Evolutionary conservation across 2,888 invertebrate species (phyloP).

Genomic region (Ormyrus nitidulus): DNA sequence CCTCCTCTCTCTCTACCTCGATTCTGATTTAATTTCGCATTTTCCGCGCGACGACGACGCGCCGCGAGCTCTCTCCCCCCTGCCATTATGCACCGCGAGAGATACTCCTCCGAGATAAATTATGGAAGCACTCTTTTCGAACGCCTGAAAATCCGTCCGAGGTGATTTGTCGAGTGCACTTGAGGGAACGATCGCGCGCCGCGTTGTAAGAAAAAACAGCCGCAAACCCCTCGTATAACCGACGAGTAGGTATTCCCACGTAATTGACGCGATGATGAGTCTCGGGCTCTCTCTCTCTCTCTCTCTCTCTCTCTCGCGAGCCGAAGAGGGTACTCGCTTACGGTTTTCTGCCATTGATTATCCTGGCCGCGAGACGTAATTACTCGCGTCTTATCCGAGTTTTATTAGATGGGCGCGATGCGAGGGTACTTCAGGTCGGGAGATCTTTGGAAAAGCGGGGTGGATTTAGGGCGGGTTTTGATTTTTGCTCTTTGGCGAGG

Average conservation of each 20-base stretch:
- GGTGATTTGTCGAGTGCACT: conserved; percentile 2
- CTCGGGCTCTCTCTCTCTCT: not conserved
- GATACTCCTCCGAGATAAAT: not conserved
- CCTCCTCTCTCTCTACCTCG: not conserved
- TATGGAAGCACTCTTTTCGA: not conserved
- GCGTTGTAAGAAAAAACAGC: not conserved
- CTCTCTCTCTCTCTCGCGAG: not conserved
- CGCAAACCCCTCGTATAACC: not conserved
- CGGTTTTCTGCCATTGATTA: conserved; percentile 1
- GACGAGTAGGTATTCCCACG: not conserved
- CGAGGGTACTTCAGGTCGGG: no score
- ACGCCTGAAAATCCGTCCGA: not conserved
- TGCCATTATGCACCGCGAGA: not conserved
- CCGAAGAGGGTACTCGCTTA: not conserved
- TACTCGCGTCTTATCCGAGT: no score
- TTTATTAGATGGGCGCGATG: no score
- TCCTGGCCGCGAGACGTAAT: no score
- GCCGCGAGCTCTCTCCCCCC: not conserved
- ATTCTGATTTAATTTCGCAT: conserved; percentile 8
- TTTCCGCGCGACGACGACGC: not conserved
- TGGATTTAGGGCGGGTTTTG: no score
- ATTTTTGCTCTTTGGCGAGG: no score
- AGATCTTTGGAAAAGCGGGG: no score
- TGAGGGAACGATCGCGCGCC: not conserved
- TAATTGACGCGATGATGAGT: not conserved